A percentile compares a stretch with the other conserved stretches of the same genome.
These are phyloP conservation scores for Peromyscus californicus DNA, from an alignment of 2,113 vertebrate genomes.

Conservation along the genomic window DNA sequence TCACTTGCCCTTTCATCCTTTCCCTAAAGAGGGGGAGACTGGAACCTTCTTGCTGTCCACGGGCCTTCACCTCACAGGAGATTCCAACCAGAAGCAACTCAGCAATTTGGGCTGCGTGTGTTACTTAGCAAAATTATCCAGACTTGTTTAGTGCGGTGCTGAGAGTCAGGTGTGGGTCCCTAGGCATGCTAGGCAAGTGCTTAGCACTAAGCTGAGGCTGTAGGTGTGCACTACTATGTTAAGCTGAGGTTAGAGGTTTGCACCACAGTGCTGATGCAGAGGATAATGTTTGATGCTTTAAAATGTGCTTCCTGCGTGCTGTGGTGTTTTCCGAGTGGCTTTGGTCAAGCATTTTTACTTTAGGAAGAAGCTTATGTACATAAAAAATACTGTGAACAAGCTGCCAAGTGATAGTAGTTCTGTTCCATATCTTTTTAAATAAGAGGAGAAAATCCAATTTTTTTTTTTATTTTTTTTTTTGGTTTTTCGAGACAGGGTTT, in stretches of 20 bases:
- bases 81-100: background rate
- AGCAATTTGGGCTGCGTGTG: background rate
- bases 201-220: background rate
- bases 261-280: background rate
- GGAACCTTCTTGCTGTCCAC: constrained; percentile 51
- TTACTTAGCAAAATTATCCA: background rate
- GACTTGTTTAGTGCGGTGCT: background rate
- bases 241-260: background rate
- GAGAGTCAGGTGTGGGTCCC: background rate
- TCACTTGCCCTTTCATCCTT: constrained; percentile 22
- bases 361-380: constrained; percentile 26
- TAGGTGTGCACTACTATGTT: background rate
- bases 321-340: constrained; percentile 34
- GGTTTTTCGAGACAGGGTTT: no score
- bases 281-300: background rate
- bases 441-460: background rate
- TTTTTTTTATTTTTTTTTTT: no score
- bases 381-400: background rate
- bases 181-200: background rate
- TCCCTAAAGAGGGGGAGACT: constrained; percentile 2
- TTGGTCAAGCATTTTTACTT: constrained; percentile 7
- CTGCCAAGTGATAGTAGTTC: background rate
- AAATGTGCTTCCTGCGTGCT: background rate
- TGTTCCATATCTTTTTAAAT: constrained; percentile 5
- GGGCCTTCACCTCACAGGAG: constrained; percentile 3